These are phyloP conservation scores for Andrena fulva DNA, from an alignment of 2,888 invertebrate species.

Conservation along the genomic window DNA sequence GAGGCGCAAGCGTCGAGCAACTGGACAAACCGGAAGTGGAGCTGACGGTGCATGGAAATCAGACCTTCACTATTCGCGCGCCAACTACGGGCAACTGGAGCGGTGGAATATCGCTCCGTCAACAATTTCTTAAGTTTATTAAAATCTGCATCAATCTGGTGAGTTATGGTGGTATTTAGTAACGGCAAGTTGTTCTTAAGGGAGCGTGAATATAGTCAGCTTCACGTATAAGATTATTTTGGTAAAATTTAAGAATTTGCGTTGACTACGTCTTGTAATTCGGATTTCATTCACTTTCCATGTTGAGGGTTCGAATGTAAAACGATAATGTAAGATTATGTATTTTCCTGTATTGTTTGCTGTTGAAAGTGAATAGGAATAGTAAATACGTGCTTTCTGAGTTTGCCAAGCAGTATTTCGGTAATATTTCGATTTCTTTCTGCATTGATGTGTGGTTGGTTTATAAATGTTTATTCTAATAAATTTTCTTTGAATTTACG, in stretches of 20 bases:
- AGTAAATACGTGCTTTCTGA: no score
- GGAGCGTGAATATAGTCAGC: background rate
- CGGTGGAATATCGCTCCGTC: no score
- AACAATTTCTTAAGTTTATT: background rate
- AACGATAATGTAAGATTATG: background rate
- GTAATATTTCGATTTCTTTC: background rate
- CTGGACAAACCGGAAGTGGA: background rate
- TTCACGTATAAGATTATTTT: background rate
- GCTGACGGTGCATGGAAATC: slow-evolving; percentile 1
- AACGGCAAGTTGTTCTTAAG: background rate
- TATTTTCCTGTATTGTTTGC: no score
- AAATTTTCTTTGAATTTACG: no score
- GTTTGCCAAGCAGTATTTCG: background rate
- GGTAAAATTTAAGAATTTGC: background rate
- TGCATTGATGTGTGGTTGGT: background rate
- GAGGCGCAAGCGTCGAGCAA: no score
- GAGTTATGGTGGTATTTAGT: slow-evolving; percentile 13
- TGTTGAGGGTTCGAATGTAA: background rate
- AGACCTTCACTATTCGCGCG: background rate
- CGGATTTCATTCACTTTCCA: background rate
- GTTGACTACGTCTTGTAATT: background rate
- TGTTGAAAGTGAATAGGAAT: no score
- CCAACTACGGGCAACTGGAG: background rate
- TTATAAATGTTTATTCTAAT: no score
- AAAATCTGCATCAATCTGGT: background rate